Base-by-base conservation (phyloP, 1,140 invertebrate species). In the Heterodera schachtii region DNA sequence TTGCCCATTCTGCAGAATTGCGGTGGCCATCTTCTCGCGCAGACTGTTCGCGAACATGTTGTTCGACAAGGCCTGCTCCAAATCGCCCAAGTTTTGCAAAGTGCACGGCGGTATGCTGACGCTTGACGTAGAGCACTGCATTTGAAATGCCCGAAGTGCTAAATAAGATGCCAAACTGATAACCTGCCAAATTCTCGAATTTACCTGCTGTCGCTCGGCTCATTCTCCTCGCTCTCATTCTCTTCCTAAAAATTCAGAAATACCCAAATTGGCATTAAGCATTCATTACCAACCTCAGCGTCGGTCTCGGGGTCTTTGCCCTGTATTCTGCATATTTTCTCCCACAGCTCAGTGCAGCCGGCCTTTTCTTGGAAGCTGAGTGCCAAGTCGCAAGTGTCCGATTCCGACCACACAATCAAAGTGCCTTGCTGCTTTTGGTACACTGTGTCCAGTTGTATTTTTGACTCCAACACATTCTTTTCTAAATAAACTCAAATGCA, bases 281-380 rank as follows among this genome's bases (percentile, higher is more conserved):
- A 41, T 21, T 84, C 60, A 60, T 16, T n/a, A 3, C 86, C 13
- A 21, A 60, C 64, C 47, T 77, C 75, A 8, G 57, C 85, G 43
- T 74, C 83, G 19, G 70, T 82, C 41, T 84, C 82, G 11, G 87
- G 87, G 77, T 89, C 88, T 60, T 86, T 83, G 13, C 89, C 89
- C 75, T 90, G 89, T 41, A 95, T 95, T 92, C 97, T 95, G 92
- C 98, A 99, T 89, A 99, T 99, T 92, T 98, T 98, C 87, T 97
- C 96, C 97, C 97, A 99, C 86, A 99, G 98, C 92, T 99, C 97
- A 93, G 99, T 96, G 92, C 98, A 99, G 90, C 98, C 97, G 81
- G 94, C 95, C 92, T 98, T 98, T 91, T 99, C 97, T 93, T 99
- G 98, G 92, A 99, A 99, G 93, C 96, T 98, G 83, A 99, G 92